A percentile compares a stretch with the other conserved stretches of the same genome.
Evolutionary conservation across 2,888 invertebrate genomes (phyloP).

Genomic region (Drosophila planitibia): DNA sequence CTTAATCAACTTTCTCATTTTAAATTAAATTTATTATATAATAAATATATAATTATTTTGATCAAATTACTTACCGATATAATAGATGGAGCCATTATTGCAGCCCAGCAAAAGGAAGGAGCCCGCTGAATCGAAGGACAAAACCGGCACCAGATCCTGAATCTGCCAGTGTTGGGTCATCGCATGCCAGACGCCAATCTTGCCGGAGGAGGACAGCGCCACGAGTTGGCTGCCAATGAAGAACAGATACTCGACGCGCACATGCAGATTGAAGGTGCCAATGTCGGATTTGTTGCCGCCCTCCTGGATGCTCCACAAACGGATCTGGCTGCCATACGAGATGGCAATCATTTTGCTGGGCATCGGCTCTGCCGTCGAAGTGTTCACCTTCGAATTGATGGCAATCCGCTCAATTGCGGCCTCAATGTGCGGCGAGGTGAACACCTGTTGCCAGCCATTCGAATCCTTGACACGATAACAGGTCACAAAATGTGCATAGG

Average conservation of each 20-base stretch:
- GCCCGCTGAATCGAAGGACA: slow-evolving; percentile 98
- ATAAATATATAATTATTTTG: neutral
- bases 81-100: slow-evolving; percentile 98
- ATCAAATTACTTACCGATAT: slow-evolving; percentile 90
- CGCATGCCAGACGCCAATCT: slow-evolving; percentile 99
- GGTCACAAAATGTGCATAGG: slow-evolving; percentile 97
- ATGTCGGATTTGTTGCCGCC: slow-evolving; percentile 91
- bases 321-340: slow-evolving; percentile 91
- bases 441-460: slow-evolving; percentile 97
- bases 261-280: slow-evolving; percentile 95
- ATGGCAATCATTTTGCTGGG: slow-evolving; percentile 93
- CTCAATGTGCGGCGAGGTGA: slow-evolving; percentile 96
- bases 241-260: slow-evolving; percentile 97
- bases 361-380: slow-evolving; percentile 86
- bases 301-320: slow-evolving; percentile 92
- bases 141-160: slow-evolving; percentile 97
- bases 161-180: slow-evolving; percentile 99
- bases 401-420: slow-evolving; percentile 95
- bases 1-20: neutral
- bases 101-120: slow-evolving; percentile 97
- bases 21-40: neutral
- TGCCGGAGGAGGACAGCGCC: slow-evolving; percentile 95
- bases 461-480: slow-evolving; percentile 98
- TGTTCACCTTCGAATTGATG: slow-evolving; percentile 89
- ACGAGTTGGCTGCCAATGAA: slow-evolving; percentile 99